These are phyloP conservation scores for Labeo rohita DNA, from an alignment of 2,113 vertebrate species.

Conservation along the genomic window DNA sequence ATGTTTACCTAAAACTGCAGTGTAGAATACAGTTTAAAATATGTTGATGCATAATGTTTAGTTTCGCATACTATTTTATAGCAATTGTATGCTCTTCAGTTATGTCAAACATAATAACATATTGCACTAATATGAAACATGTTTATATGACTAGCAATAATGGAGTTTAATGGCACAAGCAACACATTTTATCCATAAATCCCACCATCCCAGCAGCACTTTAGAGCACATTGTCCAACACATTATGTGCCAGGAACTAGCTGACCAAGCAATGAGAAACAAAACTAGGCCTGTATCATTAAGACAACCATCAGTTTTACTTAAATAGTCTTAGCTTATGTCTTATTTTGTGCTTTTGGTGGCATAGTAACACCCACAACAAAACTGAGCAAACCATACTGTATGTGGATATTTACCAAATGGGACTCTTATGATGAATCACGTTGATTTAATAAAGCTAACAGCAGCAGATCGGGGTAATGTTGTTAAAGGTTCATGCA, in stretches of 20 bases:
- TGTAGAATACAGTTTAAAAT: no score
- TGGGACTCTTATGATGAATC: conserved; percentile 20
- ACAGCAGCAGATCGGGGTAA: conserved; percentile 40
- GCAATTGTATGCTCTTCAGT: background rate
- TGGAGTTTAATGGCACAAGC: background rate
- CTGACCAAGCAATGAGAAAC: background rate
- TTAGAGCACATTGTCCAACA: background rate
- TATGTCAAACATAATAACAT: background rate
- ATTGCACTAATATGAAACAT: background rate
- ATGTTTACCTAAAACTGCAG: background rate
- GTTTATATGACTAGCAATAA: background rate
- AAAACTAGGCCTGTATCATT: background rate
- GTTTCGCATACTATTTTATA: background rate
- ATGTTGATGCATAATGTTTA: background rate
- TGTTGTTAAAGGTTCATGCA: background rate
- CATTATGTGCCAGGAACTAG: background rate
- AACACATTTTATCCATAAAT: conserved; percentile 10
- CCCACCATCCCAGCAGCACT: background rate
- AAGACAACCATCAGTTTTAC: background rate
- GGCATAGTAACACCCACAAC: background rate
- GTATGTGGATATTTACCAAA: background rate
- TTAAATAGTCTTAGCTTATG: background rate
- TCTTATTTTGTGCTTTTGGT: background rate
- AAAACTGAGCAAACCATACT: background rate
- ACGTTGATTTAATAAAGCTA: conserved; percentile 52